Evolutionary conservation across 2,113 vertebrate species (phyloP).

Genomic region (Clarias magur): DNA sequence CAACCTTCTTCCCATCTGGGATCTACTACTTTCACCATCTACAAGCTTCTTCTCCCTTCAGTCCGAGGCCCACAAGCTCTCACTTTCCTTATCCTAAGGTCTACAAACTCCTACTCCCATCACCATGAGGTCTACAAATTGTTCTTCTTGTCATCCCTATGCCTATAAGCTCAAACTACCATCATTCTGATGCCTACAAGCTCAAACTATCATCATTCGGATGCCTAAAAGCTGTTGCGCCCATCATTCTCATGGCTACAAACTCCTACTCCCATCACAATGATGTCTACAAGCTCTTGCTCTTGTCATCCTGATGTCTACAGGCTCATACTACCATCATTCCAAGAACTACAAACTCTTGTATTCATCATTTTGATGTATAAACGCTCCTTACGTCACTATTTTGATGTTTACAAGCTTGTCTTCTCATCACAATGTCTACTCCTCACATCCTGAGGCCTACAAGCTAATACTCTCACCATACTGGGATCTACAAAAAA

Average conservation of each 20-base stretch:
- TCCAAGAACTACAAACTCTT: background rate
- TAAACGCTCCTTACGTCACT: background rate
- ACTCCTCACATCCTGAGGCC: background rate
- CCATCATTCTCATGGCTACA: too few relatives aligned
- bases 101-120: background rate
- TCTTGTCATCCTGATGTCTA: background rate
- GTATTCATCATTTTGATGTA: background rate
- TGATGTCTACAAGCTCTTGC: background rate
- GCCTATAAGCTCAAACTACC: too few relatives aligned
- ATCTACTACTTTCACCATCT: background rate
- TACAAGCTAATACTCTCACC: background rate
- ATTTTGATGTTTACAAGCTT: background rate
- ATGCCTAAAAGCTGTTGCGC: background rate
- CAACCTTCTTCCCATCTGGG: background rate
- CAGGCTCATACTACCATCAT: background rate
- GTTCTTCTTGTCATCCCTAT: background rate
- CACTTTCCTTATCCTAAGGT: background rate
- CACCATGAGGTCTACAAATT: background rate
- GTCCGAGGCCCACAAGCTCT: background rate
- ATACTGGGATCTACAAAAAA: background rate
- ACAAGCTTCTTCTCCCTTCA: background rate
- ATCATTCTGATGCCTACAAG: background rate
- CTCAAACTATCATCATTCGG: too few relatives aligned
- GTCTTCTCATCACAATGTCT: background rate
- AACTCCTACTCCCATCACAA: background rate